These are phyloP conservation scores for Hystrix brachyura DNA, from an alignment of 2,113 vertebrate genomes.

Conservation along the genomic window DNA sequence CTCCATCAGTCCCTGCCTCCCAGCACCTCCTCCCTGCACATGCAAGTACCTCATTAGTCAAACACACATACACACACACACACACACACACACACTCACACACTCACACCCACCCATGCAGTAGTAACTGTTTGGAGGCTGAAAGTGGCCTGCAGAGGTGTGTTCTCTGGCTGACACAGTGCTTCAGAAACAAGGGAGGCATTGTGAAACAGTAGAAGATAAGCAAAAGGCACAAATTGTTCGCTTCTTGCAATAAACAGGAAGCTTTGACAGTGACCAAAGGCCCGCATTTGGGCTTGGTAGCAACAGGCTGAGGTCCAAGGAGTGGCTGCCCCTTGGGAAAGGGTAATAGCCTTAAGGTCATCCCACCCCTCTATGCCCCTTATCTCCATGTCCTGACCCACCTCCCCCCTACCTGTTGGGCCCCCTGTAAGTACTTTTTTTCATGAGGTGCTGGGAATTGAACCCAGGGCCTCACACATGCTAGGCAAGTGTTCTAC, in stretches of 20 bases:
- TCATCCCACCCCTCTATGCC: not conserved
- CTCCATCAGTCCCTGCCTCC: not conserved
- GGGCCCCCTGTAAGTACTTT: not conserved
- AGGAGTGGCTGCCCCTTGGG: not conserved
- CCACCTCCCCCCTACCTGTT: not conserved
- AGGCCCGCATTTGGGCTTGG: accelerated
- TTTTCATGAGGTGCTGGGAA: not conserved
- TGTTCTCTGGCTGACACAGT: not conserved
- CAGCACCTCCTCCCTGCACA: not conserved
- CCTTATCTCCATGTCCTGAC: not conserved
- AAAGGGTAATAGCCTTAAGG: not conserved
- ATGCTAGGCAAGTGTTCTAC: not conserved
- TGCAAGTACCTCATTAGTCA: not conserved
- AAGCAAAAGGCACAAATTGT: not conserved
- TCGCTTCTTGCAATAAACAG: not conserved
- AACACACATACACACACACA: not conserved
- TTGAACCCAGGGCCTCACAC: not conserved
- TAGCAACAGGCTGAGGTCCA: not conserved
- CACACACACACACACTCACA: not conserved
- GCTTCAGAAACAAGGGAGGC: not conserved
- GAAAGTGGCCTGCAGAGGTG: accelerated
- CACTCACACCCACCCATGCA: not conserved
- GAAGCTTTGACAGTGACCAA: not conserved
- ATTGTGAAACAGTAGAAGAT: too few species aligned
- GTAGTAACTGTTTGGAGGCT: not conserved